Base-by-base conservation (phyloP, 2,888 invertebrate genomes). In the Lymantria dispar region DNA sequence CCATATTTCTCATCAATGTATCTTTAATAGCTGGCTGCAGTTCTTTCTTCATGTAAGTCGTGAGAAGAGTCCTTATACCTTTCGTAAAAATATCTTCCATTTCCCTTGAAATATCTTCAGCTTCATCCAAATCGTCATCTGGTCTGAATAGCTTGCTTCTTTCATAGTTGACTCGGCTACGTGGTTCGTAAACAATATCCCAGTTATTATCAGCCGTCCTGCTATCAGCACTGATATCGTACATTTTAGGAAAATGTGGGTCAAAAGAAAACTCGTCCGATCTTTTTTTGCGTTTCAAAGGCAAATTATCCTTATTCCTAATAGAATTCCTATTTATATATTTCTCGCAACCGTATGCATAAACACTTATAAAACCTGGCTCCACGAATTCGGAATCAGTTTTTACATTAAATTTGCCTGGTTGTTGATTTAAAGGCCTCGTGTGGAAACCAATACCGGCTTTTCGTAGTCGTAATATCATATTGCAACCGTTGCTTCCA, bases 1-100 rank as follows among this genome's bases (percentile, higher is more conserved):
- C 97, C 95, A 97, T 95, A 76, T 96, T 96, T 58, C 95, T 93
- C 96, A 97, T 96, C 31, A 97, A 86, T 0, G 96, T 96, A 72
- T 97, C 96, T 76, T 96, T 96, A 49, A 97, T 96, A 38, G 96
- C 96, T 8, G 96, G 96, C 70, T 97, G 96, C 45, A 97, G 79
- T 69, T 96, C 95, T 61, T 94, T 94, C 76, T 97, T 96, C 95
- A 97, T 96, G 68, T 96, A 96, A 29, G 95, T 95, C 0, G 96
- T 96, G 41, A 97, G 78, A 43, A 96, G 92, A 12, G 96, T 95
- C 62, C 96, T 92, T 42, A 96, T 95, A n/a, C 96, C 96, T 80
- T 95, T 94, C 0, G 96, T 93, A 69, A 97, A 97, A 42, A 96
- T 94, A 63, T 96, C 96, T 73, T 97, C 97, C 94, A 97, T 95